These are phyloP conservation scores for Drosophila lini DNA, from an alignment of 1,140 invertebrate species.

Conservation along the genomic window DNA sequence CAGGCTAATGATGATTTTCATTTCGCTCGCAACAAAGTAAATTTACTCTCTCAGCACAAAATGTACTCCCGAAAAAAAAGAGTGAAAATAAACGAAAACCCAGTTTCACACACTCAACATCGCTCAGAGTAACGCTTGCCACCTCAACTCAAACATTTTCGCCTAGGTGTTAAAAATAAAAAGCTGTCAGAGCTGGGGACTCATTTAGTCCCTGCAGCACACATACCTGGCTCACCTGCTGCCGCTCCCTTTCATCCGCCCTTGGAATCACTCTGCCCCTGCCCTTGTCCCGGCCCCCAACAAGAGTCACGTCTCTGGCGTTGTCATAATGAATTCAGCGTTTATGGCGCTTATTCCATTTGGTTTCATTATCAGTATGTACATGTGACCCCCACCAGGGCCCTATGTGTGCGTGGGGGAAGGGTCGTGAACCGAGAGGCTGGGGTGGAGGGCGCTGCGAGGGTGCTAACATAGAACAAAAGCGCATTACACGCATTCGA, in stretches of 20 bases:
- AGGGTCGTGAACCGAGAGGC: slow-evolving; percentile 55
- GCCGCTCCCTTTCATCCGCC: slow-evolving; percentile 6
- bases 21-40: slow-evolving; percentile 33
- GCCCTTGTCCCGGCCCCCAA: neutral
- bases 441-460: neutral
- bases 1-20: slow-evolving; percentile 19
- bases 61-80: slow-evolving; percentile 28
- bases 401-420: slow-evolving; percentile 17
- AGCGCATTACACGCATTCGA: slow-evolving; percentile 59
- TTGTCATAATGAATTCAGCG: slow-evolving; percentile 82
- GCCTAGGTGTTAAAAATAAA: slow-evolving; percentile 81
- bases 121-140: slow-evolving; percentile 40
- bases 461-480: slow-evolving; percentile 34
- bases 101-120: slow-evolving; percentile 33
- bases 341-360: slow-evolving; percentile 84
- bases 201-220: slow-evolving; percentile 55
- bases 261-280: neutral
- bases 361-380: slow-evolving; percentile 78
- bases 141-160: slow-evolving; percentile 61
- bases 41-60: slow-evolving; percentile 26
- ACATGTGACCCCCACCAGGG: slow-evolving; percentile 22
- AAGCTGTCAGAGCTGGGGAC: slow-evolving; percentile 58
- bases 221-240: slow-evolving; percentile 11
- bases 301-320: slow-evolving; percentile 67
- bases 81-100: slow-evolving; percentile 30